These are phyloP conservation scores for Liasis olivaceus DNA, from an alignment of 2,797 vertebrate genomes.

Conservation along the genomic window DNA sequence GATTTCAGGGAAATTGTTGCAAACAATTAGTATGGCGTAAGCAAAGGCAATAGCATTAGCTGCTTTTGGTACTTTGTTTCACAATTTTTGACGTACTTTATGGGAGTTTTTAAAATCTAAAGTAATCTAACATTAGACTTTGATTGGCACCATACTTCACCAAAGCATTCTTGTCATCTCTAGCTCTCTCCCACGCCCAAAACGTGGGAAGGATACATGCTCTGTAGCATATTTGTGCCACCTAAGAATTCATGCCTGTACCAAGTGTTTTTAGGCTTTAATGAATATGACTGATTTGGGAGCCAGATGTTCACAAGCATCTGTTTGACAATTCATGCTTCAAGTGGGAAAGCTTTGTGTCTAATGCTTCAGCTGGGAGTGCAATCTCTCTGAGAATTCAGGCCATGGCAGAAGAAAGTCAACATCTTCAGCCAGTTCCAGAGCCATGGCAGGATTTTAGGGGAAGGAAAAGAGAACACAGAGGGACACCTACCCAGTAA, in stretches of 20 bases:
- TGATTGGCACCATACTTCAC: not conserved
- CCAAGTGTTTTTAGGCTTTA: not conserved
- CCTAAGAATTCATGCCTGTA: not conserved
- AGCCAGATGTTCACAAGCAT: slow-evolving; percentile 23
- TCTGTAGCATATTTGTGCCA: not conserved
- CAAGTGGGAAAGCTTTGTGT: not conserved
- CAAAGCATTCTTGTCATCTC: not conserved
- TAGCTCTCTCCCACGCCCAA: not conserved
- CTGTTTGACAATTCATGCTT: not conserved
- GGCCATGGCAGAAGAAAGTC: not conserved
- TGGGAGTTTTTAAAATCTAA: not conserved
- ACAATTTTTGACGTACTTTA: not conserved
- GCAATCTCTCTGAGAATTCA: slow-evolving; percentile 16
- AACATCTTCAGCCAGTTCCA: not conserved
- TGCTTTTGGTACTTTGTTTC: not conserved
- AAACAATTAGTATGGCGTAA: not conserved
- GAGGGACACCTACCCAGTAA: not conserved
- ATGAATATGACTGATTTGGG: not conserved
- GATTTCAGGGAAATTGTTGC: not conserved
- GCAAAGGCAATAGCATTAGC: not conserved
- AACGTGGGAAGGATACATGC: not conserved
- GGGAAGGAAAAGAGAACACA: not conserved
- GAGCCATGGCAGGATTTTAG: not conserved
- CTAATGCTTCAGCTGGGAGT: not conserved
- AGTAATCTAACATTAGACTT: not conserved